Conservation (phyloP, 2,888 invertebrate species). For the Epirrhoe tristata region DNA sequence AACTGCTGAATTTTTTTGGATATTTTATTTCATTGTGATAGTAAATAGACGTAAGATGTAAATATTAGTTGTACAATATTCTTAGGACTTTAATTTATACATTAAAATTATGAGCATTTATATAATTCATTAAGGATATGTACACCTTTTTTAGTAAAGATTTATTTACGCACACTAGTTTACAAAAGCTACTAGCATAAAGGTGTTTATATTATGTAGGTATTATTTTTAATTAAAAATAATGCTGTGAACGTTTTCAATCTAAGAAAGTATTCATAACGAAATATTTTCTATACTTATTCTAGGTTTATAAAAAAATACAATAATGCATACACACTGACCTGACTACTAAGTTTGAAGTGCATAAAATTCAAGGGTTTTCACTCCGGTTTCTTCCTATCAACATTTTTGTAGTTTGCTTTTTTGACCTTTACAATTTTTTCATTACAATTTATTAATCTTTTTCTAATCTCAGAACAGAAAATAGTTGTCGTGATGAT, state of each 20-base stretch:
- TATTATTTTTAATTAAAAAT: neutral
- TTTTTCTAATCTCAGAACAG: too few relatives aligned
- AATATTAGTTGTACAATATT: slow-evolving; percentile 78
- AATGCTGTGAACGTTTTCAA: too few relatives aligned
- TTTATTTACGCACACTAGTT: slow-evolving; percentile 57
- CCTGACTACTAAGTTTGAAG: too few relatives aligned
- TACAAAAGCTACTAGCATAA: slow-evolving; percentile 64
- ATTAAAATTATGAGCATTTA: slow-evolving; percentile 79
- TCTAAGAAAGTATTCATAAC: neutral
- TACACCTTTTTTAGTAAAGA: slow-evolving; percentile 66
- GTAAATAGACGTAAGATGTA: slow-evolving; percentile 81
- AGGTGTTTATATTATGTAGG: slow-evolving; percentile 13
- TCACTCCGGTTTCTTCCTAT: too few relatives aligned
- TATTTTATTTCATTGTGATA: slow-evolving; percentile 80
- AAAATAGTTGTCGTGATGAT: too few relatives aligned
- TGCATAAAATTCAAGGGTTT: too few relatives aligned
- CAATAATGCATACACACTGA: too few relatives aligned
- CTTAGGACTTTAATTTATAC: slow-evolving; percentile 64
- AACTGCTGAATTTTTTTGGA: slow-evolving; percentile 52
- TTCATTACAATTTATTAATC: too few relatives aligned
- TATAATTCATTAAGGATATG: slow-evolving; percentile 73
- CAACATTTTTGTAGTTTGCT: too few relatives aligned
- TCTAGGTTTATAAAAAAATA: neutral
- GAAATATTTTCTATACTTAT: neutral
- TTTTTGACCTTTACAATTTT: too few relatives aligned